These are phyloP conservation scores for Malurus splendens DNA, from an alignment of 2,797 vertebrate genomes.

Conservation along the genomic window DNA sequence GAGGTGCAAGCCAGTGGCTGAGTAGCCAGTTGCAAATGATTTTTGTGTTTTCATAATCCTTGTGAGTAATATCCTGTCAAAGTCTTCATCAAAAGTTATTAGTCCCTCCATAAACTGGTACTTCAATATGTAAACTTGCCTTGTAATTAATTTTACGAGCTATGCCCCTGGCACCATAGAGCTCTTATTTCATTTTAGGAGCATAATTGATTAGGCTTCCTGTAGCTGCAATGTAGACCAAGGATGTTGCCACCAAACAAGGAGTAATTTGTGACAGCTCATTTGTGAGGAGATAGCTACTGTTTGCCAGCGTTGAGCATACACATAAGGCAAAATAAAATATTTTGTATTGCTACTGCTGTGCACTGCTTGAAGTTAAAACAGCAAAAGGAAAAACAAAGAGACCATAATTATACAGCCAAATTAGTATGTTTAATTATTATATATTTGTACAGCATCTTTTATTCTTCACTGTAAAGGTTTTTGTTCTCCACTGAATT, in stretches of 20 bases:
- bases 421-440: conserved; percentile 10
- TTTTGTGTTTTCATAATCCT: conserved; percentile 52
- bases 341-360: conserved; percentile 17
- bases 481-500: not conserved
- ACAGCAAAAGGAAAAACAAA: not conserved
- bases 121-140: conserved; percentile 60
- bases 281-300: conserved; percentile 17
- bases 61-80: conserved; percentile 52
- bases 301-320: not conserved
- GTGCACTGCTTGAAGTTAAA: not conserved
- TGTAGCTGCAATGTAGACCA: conserved; percentile 48
- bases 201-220: conserved; percentile 64
- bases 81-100: conserved; percentile 58
- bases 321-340: not conserved
- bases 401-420: not conserved
- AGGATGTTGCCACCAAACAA: conserved; percentile 30
- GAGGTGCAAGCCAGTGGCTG: conserved; percentile 75
- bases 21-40: conserved; percentile 48
- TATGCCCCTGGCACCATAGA: conserved; percentile 40
- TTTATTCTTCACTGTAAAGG: not conserved
- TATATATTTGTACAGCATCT: not conserved
- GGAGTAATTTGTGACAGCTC: conserved; percentile 52
- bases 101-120: conserved; percentile 50
- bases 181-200: conserved; percentile 61
- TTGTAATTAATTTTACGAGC: conserved; percentile 64